These are phyloP conservation scores for Brachionus rubens DNA, from an alignment of 1,140 invertebrate genomes.

Conservation along the genomic window DNA sequence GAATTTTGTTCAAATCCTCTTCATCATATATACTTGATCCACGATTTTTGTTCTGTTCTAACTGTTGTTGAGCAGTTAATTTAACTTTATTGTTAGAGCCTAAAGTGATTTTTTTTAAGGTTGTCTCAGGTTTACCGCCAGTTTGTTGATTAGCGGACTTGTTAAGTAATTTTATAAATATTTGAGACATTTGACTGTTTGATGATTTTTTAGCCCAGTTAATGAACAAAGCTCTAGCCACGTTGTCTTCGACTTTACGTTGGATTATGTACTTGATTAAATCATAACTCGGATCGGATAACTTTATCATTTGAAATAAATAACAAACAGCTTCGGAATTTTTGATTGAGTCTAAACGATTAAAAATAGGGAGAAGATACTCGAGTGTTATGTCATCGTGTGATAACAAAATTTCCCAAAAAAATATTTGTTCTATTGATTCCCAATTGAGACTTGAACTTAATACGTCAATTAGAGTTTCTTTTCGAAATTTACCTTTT, in stretches of 20 bases:
- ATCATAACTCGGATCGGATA: not conserved
- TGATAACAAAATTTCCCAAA: conserved; percentile 18
- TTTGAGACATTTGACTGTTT: conserved; percentile 16
- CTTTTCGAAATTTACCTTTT: conserved; percentile 22
- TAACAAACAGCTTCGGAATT: conserved; percentile 38
- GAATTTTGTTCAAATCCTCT: conserved; percentile 34
- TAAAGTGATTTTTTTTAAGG: conserved; percentile 24
- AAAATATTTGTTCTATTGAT: conserved; percentile 34
- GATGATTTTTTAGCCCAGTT: conserved; percentile 30
- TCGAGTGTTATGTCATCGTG: conserved; percentile 25
- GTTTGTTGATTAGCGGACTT: conserved; percentile 11
- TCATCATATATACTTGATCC: conserved; percentile 18
- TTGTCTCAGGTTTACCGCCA: not conserved
- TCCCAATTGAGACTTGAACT: conserved; percentile 34
- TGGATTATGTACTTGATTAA: conserved; percentile 23
- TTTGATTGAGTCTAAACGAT: conserved; percentile 2
- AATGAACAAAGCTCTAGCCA: not conserved
- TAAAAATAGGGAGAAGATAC: conserved; percentile 23
- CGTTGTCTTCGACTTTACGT: conserved; percentile 26
- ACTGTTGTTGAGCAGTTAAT: conserved; percentile 29
- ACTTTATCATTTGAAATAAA: conserved; percentile 43
- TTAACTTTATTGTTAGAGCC: conserved; percentile 22
- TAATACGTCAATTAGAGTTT: conserved; percentile 9
- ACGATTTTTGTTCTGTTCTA: conserved; percentile 36
- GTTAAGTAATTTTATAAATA: conserved; percentile 22